Conservation (phyloP, 2,888 invertebrate genomes). For the Athalia cordata region DNA sequence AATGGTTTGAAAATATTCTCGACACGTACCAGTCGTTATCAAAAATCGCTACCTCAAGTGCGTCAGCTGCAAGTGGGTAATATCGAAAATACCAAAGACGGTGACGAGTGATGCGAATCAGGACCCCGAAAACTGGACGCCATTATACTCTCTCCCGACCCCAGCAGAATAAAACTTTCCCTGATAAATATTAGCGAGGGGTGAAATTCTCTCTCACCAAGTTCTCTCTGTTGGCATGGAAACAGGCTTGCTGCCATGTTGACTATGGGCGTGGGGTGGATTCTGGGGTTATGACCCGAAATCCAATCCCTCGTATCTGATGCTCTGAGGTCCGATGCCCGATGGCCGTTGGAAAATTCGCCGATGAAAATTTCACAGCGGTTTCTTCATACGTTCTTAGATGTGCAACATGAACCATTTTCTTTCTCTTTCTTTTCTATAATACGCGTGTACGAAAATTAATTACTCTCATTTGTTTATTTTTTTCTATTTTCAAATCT, state of each 20-base stretch:
- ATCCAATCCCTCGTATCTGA: constrained; percentile 41
- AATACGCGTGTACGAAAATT: not conserved
- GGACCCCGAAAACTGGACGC: constrained; percentile 15
- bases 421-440: not conserved
- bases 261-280: constrained; percentile 59
- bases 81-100: constrained; percentile 22
- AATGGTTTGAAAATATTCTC: constrained; percentile 28
- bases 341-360: constrained; percentile 24
- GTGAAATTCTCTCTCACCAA: not conserved
- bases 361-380: not conserved
- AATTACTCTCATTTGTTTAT: not conserved
- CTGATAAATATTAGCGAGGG: not conserved
- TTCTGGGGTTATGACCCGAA: constrained; percentile 24
- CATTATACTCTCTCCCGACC: constrained; percentile 22
- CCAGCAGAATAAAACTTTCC: not conserved
- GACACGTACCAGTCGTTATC: constrained; percentile 26
- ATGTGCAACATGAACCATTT: not conserved
- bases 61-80: not conserved
- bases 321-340: not conserved
- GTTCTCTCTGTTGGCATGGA: constrained; percentile 29
- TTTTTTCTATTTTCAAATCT: not conserved
- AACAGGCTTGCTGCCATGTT: constrained; percentile 61
- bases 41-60: not conserved
- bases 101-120: constrained; percentile 7
- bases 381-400: not conserved